These are phyloP conservation scores for Pandemis heparana DNA, from an alignment of 2,888 invertebrate species.

Conservation along the genomic window DNA sequence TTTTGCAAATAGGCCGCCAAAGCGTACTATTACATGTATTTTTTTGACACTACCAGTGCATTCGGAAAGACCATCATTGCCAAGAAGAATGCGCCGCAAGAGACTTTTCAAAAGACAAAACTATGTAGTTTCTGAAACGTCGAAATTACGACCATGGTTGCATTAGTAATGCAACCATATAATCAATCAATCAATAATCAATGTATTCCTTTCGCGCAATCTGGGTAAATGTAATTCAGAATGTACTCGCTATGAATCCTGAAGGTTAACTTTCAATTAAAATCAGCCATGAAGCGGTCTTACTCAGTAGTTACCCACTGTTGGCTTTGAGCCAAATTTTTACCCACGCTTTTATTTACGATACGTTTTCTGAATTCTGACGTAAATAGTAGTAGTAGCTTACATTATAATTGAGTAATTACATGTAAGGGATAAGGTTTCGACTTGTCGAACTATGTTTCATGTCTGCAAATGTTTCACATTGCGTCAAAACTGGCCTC, in stretches of 20 bases:
- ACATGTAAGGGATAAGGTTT: neutral
- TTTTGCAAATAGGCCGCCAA: too few relatives aligned
- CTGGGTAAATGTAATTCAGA: neutral
- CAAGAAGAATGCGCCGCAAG: too few relatives aligned
- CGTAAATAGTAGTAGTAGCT: slow-evolving; percentile 45
- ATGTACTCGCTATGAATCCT: neutral
- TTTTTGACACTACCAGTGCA: too few relatives aligned
- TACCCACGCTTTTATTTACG: slow-evolving; percentile 48
- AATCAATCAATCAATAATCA: too few relatives aligned
- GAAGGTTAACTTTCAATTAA: slow-evolving; percentile 25
- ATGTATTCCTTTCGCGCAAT: too few relatives aligned
- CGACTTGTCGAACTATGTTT: neutral
- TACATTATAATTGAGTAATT: slow-evolving; percentile 1
- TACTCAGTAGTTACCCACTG: slow-evolving; percentile 45
- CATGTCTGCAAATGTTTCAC: neutral
- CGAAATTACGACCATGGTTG: too few relatives aligned
- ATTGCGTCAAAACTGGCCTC: neutral
- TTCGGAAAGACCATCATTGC: too few relatives aligned
- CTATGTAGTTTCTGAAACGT: too few relatives aligned
- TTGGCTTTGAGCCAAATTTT: slow-evolving; percentile 60
- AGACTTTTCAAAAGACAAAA: too few relatives aligned
- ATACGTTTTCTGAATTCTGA: slow-evolving; percentile 52
- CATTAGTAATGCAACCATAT: too few relatives aligned
- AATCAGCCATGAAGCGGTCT: neutral
- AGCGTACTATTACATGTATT: too few relatives aligned